Evolutionary conservation across 2,888 invertebrate genomes (phyloP).

Genomic region (Nasonia oneida): DNA sequence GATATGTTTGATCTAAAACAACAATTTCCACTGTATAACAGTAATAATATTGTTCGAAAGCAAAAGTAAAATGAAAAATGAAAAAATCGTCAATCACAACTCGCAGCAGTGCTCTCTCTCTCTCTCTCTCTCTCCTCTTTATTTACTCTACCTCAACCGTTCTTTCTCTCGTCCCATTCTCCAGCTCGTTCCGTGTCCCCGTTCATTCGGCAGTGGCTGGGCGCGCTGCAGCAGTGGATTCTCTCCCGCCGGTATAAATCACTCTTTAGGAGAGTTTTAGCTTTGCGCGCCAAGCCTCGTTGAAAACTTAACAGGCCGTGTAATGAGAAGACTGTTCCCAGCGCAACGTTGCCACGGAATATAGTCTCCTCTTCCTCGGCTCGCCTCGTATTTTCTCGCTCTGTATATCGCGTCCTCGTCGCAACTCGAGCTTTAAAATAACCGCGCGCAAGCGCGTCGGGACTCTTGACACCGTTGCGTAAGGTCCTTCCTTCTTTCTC

Average conservation of each 20-base stretch:
- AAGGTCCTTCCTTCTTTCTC: neutral
- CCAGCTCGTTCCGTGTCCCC: slow-evolving; percentile 12
- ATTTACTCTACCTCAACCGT: neutral
- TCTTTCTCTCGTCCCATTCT: neutral
- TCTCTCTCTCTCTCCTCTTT: slow-evolving; percentile 11
- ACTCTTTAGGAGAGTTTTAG: slow-evolving; percentile 70
- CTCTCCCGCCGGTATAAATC: slow-evolving; percentile 68
- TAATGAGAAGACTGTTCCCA: slow-evolving; percentile 68
- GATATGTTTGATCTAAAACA: too few species aligned
- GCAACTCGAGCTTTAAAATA: slow-evolving; percentile 11
- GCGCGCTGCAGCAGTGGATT: slow-evolving; percentile 24
- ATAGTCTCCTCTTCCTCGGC: neutral
- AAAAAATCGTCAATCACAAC: slow-evolving; percentile 1
- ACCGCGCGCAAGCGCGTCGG: neutral
- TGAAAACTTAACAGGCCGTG: slow-evolving; percentile 75
- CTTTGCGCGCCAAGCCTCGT: slow-evolving; percentile 68
- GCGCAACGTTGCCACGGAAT: neutral
- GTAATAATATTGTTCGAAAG: neutral
- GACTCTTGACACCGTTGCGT: slow-evolving; percentile 29
- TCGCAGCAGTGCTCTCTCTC: neutral
- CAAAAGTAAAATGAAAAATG: neutral
- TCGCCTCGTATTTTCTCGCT: slow-evolving; percentile 16
- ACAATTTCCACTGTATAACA: neutral
- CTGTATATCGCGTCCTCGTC: slow-evolving; percentile 45
- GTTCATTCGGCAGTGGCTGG: slow-evolving; percentile 1